These are phyloP conservation scores for Microchrysa polita DNA, from an alignment of 2,888 invertebrate species.

Conservation along the genomic window DNA sequence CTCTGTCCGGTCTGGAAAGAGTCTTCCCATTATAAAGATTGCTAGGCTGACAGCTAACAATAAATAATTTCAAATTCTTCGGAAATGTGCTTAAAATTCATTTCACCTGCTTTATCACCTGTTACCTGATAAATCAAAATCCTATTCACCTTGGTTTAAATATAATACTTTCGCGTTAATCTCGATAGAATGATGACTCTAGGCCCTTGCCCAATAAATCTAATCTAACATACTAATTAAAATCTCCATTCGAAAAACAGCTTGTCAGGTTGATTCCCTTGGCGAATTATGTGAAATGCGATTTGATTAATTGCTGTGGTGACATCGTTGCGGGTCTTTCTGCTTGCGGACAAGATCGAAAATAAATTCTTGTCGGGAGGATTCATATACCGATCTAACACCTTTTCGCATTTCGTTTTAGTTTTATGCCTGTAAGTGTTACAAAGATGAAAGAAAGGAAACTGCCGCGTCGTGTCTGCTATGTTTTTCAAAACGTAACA, in stretches of 20 bases:
- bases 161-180: not conserved
- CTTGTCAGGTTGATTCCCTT: conserved; percentile 28
- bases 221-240: conserved; percentile 41
- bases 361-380: conserved; percentile 39
- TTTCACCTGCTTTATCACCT: conserved; percentile 41
- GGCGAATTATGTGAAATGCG: conserved; percentile 13
- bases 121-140: conserved; percentile 29
- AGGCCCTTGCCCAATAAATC: conserved; percentile 35
- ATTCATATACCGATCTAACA: conserved; percentile 42
- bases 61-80: too few relatives aligned
- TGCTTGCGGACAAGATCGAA: conserved; percentile 40
- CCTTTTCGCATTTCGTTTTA: conserved; percentile 20
- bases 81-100: not conserved
- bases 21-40: too few relatives aligned
- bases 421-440: too few relatives aligned
- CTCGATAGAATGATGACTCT: conserved; percentile 27
- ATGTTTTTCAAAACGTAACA: too few relatives aligned
- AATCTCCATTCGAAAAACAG: conserved; percentile 37
- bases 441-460: too few relatives aligned
- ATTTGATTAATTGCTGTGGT: conserved; percentile 37
- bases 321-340: conserved; percentile 40
- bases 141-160: conserved; percentile 21
- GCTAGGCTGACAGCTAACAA: too few relatives aligned
- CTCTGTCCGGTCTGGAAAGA: too few relatives aligned
- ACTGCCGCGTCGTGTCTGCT: too few relatives aligned